Conservation (phyloP, 1,140 invertebrate genomes). For the Microplitis demolitor region DNA sequence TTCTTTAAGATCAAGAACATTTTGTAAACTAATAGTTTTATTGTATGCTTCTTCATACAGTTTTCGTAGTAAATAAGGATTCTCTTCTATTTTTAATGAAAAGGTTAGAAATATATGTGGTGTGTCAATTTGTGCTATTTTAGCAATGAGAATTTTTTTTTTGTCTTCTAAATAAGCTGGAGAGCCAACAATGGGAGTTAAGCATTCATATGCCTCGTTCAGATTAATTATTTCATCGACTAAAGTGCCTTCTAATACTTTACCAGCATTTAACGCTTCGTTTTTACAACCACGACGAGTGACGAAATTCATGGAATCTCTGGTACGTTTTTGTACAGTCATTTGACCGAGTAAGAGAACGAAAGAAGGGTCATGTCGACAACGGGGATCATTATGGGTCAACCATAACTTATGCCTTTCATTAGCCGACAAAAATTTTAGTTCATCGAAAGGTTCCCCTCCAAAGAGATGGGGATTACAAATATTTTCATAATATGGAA, state of each 20-base stretch:
- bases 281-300: not conserved
- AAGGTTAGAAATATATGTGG: not conserved
- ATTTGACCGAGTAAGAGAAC: no score
- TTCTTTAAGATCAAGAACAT: not conserved
- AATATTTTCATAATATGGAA: not conserved
- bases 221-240: no score
- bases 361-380: no score
- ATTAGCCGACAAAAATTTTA: not conserved
- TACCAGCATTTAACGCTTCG: not conserved
- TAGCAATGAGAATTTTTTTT: not conserved
- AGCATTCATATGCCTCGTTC: not conserved
- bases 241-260: no score
- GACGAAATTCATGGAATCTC: not conserved
- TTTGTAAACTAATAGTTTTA: not conserved
- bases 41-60: not conserved
- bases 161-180: not conserved
- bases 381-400: not conserved
- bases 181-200: not conserved
- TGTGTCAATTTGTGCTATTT: not conserved
- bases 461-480: conserved; percentile 7
- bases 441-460: conserved; percentile 1
- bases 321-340: no score
- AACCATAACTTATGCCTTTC: not conserved
- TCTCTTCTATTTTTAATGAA: not conserved
- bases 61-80: not conserved